A percentile compares a stretch with the other conserved stretches of the same genome.
These are phyloP conservation scores for Panthera uncia DNA, from an alignment of 2,113 vertebrate genomes.

Conservation along the genomic window DNA sequence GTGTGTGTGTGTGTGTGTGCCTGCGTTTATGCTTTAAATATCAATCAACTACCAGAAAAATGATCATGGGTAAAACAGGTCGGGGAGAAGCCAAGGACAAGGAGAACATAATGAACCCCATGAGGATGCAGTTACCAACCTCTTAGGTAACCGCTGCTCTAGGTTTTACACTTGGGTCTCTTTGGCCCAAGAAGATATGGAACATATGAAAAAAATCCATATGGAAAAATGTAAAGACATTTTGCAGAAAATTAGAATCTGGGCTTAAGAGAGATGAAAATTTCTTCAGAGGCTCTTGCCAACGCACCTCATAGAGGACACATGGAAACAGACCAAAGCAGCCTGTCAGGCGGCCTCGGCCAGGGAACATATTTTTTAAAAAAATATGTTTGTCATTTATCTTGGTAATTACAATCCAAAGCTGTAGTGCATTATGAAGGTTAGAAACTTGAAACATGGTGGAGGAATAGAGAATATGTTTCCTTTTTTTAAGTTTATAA, in stretches of 20 bases:
- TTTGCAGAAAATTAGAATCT: slow-evolving; percentile 80
- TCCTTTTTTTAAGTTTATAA: slow-evolving; percentile 59
- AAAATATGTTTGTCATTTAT: slow-evolving; percentile 76
- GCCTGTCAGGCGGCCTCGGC: slow-evolving; percentile 74
- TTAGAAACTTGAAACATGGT: slow-evolving; percentile 15
- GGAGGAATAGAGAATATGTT: neutral
- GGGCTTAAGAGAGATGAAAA: slow-evolving; percentile 74
- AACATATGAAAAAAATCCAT: slow-evolving; percentile 78
- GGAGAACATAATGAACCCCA: slow-evolving; percentile 31
- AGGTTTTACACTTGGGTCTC: slow-evolving; percentile 63
- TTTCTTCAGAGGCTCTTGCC: slow-evolving; percentile 78
- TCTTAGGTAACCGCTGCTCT: slow-evolving; percentile 71
- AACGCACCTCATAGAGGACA: slow-evolving; percentile 81
- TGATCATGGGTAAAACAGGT: neutral
- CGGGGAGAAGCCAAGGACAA: neutral
- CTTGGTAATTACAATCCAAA: slow-evolving; percentile 67
- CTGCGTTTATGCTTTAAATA: neutral
- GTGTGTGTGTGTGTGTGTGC: neutral
- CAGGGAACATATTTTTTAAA: slow-evolving; percentile 55
- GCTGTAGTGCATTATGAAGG: slow-evolving; percentile 3
- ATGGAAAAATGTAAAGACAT: slow-evolving; percentile 77
- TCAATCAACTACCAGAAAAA: neutral
- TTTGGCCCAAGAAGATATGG: slow-evolving; percentile 71
- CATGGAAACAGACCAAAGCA: slow-evolving; percentile 80
- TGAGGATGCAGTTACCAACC: slow-evolving; percentile 33